A percentile compares a stretch with the other conserved stretches of the same genome.
These are phyloP conservation scores for Spinus olivaceus DNA, from an alignment of 2,797 vertebrate species.

Conservation along the genomic window DNA sequence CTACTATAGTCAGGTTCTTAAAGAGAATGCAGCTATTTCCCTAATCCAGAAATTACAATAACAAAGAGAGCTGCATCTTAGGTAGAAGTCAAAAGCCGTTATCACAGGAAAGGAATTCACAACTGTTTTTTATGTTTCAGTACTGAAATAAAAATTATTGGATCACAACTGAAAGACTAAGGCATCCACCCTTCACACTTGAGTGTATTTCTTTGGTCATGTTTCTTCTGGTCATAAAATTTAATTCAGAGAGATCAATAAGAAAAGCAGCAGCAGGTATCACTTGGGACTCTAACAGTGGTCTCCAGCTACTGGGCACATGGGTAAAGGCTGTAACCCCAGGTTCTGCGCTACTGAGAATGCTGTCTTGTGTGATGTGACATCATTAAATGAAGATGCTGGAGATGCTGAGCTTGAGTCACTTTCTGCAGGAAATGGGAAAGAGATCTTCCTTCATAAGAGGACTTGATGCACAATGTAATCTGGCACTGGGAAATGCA, in stretches of 20 bases:
- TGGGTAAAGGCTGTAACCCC: neutral
- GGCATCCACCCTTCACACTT: neutral
- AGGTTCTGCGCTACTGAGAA: neutral
- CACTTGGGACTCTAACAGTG: accelerated
- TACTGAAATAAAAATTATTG: neutral
- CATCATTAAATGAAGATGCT: neutral
- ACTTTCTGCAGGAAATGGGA: neutral
- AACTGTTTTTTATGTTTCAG: neutral
- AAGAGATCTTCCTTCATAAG: neutral
- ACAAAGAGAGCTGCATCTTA: neutral
- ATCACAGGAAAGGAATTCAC: neutral
- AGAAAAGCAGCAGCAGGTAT: neutral
- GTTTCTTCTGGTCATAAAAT: neutral
- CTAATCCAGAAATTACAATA: neutral
- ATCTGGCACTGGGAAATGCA: neutral
- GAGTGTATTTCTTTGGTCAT: neutral
- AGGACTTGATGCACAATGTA: neutral
- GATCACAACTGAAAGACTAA: neutral
- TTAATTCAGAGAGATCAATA: neutral
- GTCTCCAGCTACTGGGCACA: neutral
- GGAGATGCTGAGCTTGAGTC: neutral
- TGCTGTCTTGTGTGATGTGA: neutral
- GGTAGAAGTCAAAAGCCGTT: neutral
- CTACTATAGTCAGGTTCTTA: neutral
- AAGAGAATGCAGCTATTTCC: neutral